phyloP scores from a whole-genome alignment of 2,888 invertebrate genomes.

The Limnephilus marmoratus region DNA sequence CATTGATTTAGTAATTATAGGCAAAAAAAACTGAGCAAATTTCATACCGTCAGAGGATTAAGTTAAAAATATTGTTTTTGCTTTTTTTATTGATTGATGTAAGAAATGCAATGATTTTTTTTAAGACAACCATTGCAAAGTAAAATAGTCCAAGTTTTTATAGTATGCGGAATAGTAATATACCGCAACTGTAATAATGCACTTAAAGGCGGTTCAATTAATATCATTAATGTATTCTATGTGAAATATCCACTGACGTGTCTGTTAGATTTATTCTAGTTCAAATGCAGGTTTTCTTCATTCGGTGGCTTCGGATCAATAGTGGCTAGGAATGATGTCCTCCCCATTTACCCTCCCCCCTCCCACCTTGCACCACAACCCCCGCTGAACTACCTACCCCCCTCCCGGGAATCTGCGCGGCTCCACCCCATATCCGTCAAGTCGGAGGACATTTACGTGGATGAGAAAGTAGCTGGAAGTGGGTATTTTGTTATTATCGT shows the following conservation, averaged over 20 bases:
- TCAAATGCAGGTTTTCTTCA: constrained; percentile 53
- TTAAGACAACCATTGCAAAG: not conserved
- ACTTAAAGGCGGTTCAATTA: no score
- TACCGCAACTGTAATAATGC: no score
- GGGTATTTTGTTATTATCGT: not conserved
- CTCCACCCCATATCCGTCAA: constrained; percentile 42
- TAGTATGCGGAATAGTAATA: no score
- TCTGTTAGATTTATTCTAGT: constrained; percentile 11
- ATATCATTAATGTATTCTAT: not conserved
- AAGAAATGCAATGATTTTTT: not conserved
- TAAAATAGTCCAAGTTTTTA: not conserved
- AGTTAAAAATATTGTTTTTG: no score
- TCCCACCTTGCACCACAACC: constrained; percentile 49
- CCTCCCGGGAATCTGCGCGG: constrained; percentile 9
- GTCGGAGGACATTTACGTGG: constrained; percentile 18
- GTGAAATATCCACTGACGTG: not conserved
- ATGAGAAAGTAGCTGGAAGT: not conserved
- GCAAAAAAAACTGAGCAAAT: no score
- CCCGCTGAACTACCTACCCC: not conserved
- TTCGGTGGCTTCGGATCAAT: constrained; percentile 70
- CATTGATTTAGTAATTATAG: no score
- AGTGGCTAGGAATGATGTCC: constrained; percentile 70
- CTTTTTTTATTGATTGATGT: not conserved
- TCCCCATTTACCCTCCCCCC: constrained; percentile 58
- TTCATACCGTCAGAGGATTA: no score